Base-by-base conservation (phyloP, 2,888 invertebrate species). In the Aproaerema taeniolella region DNA sequence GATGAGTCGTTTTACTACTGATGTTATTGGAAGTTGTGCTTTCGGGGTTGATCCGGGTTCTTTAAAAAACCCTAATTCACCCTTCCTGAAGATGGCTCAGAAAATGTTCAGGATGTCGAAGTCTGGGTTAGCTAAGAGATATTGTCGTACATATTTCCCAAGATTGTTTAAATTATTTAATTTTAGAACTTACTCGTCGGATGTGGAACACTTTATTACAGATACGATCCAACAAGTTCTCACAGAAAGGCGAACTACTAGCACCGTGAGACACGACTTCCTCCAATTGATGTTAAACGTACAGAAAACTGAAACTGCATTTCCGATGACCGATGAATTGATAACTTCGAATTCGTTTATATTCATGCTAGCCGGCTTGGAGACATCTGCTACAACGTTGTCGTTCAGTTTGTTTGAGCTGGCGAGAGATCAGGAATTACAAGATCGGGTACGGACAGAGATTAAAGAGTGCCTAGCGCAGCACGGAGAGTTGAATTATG, bases 341-440 rank as follows among this genome's bases (percentile, higher is more conserved):
- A 86, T 86, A 63, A 85, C 76, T 25, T 86, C 86, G 9, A 86
- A 85, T 59, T 86, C 86, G 36, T 86, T 86, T 55, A 86, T 86
- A 72, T 86, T 86, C 50, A 81, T 86, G 81, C 44, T 86, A 41
- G 86, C 86, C n/a, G 86, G 86, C 1, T 52, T 86, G 46, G 86
- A 86, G 52, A 77, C 86, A 5, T 76, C 85, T 8, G 66, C 86
- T 14, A 82, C 81, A 29, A 82, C 83, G 11, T 55, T 80, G 41
- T 83, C 85, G 9, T 86, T 86, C 59, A 78, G 79, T 65, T 67
- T 86, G 45, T 86, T 81, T 42, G 71, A 86, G 53, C 53, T 86
- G 41, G 80, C 85, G 9, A 82, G 76, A 61, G 67, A 78, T 46
- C 58, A 59, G 41, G 73, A 79, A 17, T 45, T 82, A 40, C 86